Conservation (phyloP, 2,888 invertebrate genomes). For the Spilarctia lutea region DNA sequence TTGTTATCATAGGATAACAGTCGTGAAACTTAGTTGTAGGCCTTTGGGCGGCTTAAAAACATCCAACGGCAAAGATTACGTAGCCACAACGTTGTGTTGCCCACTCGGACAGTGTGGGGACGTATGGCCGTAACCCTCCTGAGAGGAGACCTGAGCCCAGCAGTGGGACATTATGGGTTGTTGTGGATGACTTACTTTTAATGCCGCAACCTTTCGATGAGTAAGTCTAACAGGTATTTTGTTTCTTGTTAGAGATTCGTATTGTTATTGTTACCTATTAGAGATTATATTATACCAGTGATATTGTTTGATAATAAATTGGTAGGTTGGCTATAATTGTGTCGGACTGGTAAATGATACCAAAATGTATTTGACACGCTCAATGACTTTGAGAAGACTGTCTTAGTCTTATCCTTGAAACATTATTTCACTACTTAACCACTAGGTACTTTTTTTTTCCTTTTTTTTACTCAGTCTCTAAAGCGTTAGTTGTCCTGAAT, state of each 20-base stretch:
- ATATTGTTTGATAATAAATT: neutral
- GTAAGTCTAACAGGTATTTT: neutral
- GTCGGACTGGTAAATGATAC: neutral
- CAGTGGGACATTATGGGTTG: too few species aligned
- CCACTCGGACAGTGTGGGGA: too few species aligned
- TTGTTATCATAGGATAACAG: too few species aligned
- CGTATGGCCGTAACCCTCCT: too few species aligned
- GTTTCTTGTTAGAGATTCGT: neutral
- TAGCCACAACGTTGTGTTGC: too few species aligned
- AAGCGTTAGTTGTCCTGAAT: slow-evolving; percentile 3
- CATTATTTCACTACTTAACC: neutral
- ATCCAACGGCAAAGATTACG: too few species aligned
- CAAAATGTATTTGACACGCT: neutral
- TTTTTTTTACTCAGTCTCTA: neutral
- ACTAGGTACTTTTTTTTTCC: neutral
- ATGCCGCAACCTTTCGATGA: neutral
- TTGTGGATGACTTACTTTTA: too few species aligned
- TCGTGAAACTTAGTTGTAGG: too few species aligned
- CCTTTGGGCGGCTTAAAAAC: too few species aligned
- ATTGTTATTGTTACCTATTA: neutral
- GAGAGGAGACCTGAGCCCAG: too few species aligned
- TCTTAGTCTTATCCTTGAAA: neutral
- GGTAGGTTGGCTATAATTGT: neutral
- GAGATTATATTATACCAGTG: neutral
- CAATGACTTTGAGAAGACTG: neutral